A percentile compares a stretch with the other conserved stretches of the same genome.
phyloP scores from a whole-genome alignment of 2,888 invertebrate species.

The Gnatocerus cornutus region DNA sequence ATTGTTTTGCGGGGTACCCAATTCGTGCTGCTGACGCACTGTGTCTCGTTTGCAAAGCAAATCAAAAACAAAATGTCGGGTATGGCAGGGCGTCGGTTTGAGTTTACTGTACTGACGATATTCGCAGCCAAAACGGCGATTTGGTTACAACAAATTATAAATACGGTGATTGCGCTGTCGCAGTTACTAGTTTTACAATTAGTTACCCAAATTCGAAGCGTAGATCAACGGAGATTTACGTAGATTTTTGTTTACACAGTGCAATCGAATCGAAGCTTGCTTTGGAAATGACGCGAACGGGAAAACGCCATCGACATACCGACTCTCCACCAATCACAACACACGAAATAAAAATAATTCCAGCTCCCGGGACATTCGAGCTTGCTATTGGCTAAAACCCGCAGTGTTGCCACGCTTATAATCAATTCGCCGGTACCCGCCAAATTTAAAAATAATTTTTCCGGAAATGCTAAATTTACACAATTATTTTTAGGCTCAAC shows the following conservation, averaged over 20 bases:
- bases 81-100: constrained; percentile 64
- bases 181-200: constrained; percentile 68
- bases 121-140: constrained; percentile 71
- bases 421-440: not conserved
- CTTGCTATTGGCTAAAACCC: not conserved
- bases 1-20: constrained; percentile 56
- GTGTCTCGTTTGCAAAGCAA: constrained; percentile 58
- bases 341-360: not conserved
- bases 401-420: not conserved
- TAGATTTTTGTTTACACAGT: constrained; percentile 36
- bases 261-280: constrained; percentile 32
- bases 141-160: constrained; percentile 62
- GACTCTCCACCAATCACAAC: not conserved
- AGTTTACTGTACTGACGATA: constrained; percentile 64
- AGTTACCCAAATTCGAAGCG: constrained; percentile 70
- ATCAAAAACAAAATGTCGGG: constrained; percentile 68
- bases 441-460: not conserved
- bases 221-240: constrained; percentile 55
- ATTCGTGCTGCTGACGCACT: constrained; percentile 58
- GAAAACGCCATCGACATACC: not conserved
- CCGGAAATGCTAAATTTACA: no score
- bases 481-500: no score
- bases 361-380: not conserved
- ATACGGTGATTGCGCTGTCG: constrained; percentile 69
- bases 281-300: constrained; percentile 18